Evolutionary conservation across 1,140 invertebrate species (phyloP), one percentile per base, ranked within the genome.

Genomic region (Phenacoccus solenopsis): DNA sequence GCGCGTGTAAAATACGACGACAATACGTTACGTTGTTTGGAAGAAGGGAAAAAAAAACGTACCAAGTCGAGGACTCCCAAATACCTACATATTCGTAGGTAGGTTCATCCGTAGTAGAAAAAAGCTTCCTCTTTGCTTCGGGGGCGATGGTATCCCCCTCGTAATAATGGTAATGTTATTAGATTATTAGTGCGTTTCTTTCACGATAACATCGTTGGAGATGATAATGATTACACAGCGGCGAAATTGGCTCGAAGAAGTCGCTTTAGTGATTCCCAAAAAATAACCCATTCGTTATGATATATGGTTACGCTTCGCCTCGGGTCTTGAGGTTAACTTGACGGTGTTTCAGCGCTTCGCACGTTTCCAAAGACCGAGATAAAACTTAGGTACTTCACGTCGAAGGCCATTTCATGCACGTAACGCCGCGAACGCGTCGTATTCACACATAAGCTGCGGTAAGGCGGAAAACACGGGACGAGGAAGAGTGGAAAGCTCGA

Each of bases 161-260:
- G 16, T 64, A 64, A 64, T 64, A 22, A 64, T 64, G 59, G 59
- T 64, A 64, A 64, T 64, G 20, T 64, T 64, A 64, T 24, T 25
- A 64, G 59, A 16, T 16, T 64, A 64, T 64, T 64, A 64, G 59
- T 64, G 25, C 59, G 59, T 22, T 64, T 64, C 10, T 64, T 64
- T 27, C 9, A 64, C 59, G 59, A 64, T 64, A 64, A 64, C 59
- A 64, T 64, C 59, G 59, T 64, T 64, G 59, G 59, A 64, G 59
- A 64, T 64, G 59, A 20, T 64, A 64, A 64, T 64, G 59, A 64
- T 64, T 64, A 64, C 25, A 64, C 12, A 24, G 59, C 59, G 59
- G 59, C 59, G 10, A 25, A 64, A 64, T 27, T 9, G 9, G 25
- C 9, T 64, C 59, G 25, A 64, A 64, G 12, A 64, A 64, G 25